Conservation (phyloP, 2,113 vertebrate species). For the Python bivittatus region DNA sequence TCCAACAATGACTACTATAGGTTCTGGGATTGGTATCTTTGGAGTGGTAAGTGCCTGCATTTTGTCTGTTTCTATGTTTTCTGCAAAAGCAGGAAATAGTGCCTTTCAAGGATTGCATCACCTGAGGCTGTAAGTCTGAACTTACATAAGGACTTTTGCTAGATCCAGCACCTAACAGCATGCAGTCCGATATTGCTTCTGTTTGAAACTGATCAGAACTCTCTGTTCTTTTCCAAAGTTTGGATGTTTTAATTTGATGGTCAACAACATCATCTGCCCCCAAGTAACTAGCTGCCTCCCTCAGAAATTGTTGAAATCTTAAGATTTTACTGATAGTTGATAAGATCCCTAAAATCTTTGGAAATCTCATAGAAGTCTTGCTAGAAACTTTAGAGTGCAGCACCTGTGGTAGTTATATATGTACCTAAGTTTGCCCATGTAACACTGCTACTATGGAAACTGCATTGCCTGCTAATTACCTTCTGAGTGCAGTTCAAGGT, state of each 20-base stretch:
- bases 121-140: too few relatives aligned
- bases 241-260: too few relatives aligned
- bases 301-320: not conserved
- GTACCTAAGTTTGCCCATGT: not conserved
- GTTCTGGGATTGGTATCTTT: conserved; percentile 97
- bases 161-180: too few relatives aligned
- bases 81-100: not conserved
- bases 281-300: too few relatives aligned
- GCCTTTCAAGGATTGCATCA: not conserved
- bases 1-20: conserved; percentile 93
- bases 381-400: not conserved
- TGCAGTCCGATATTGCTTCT: too few relatives aligned
- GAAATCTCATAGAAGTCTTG: not conserved
- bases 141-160: too few relatives aligned
- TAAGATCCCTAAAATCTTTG: not conserved
- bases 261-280: too few relatives aligned
- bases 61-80: not conserved
- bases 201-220: too few relatives aligned
- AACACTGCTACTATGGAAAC: not conserved
- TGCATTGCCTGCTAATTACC: not conserved
- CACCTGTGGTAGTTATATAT: not conserved
- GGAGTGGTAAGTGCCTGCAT: conserved; percentile 85
- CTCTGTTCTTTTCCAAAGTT: too few relatives aligned
- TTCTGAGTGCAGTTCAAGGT: too few relatives aligned
- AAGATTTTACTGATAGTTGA: not conserved